Percentiles rank a stretch among this genome's conserved stretches.
Conservation (phyloP, 2,797 vertebrate genomes). For the Zenarchopterus dispar region DNA sequence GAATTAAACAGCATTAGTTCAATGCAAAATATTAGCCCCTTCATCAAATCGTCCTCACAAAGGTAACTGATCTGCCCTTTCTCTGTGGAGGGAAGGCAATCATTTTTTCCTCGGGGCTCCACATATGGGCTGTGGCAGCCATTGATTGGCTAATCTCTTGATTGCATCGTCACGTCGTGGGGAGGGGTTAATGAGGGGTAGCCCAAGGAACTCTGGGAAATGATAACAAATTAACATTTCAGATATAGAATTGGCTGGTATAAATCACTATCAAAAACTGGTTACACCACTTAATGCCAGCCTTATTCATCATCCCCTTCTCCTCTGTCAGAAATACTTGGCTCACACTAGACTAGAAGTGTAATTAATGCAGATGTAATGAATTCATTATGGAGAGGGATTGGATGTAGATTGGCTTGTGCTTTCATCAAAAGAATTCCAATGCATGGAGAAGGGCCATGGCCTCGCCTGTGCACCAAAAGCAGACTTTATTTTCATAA, state of each 20-base stretch:
- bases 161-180: constrained; percentile 71
- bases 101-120: constrained; percentile 41
- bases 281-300: constrained; percentile 76
- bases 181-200: constrained; percentile 78
- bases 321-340: constrained; percentile 72
- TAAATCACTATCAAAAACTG: constrained; percentile 81
- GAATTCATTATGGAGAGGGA: constrained; percentile 74
- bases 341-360: constrained; percentile 56
- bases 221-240: constrained; percentile 85
- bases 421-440: constrained; percentile 65
- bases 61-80: constrained; percentile 55
- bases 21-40: constrained; percentile 31
- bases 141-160: constrained; percentile 72
- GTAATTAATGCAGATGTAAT: constrained; percentile 81
- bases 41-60: constrained; percentile 42
- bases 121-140: constrained; percentile 23
- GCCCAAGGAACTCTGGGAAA: constrained; percentile 79
- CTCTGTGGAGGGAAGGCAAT: constrained; percentile 22
- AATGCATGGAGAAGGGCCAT: constrained; percentile 43
- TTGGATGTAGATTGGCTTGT: constrained; percentile 61
- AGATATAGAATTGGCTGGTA: constrained; percentile 78
- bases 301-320: constrained; percentile 73
- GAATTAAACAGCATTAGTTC: constrained; percentile 48
- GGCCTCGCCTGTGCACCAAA: constrained; percentile 45
- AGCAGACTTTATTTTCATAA: constrained; percentile 37